Base-by-base conservation (phyloP, 2,888 invertebrate genomes). In the Pardosa pseudoannulata region DNA sequence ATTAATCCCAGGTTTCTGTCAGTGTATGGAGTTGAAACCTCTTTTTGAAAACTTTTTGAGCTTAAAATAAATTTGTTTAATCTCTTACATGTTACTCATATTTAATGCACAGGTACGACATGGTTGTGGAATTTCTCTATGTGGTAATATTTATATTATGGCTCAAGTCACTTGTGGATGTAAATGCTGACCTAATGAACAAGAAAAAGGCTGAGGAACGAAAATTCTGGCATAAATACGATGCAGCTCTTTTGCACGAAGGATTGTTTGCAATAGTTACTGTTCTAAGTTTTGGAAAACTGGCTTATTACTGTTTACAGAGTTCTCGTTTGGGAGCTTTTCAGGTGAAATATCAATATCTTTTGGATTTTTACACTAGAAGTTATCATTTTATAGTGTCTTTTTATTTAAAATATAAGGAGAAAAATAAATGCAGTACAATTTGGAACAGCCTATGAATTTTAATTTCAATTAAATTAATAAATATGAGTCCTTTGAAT, bases 91-190 rank as follows among this genome's bases (percentile, higher is more conserved):
- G n/a, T n/a, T n/a, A n/a, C n/a, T n/a, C n/a, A n/a, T n/a, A n/a
- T n/a, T n/a, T n/a, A n/a, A n/a, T n/a, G n/a, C 73, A 56, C 68
- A 89, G 89, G 85, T 89, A 93, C 88, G 94, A 94, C 88, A 91
- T 94, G n/a, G 90, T 93, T 56, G 94, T 93, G 92, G 92, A 94
- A 74, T 88, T 91, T 95, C 95, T 95, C 91, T 97, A 93, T 1
- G 96, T 96, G 90, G 94, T 94, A 91, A 96, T 96, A 92, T 96
- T 96, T 32, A 88, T 93, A 19, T 93, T 94, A 89, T 95, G 95
- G 95, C 1, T 68, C 0, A 31, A 70, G 16, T 74, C 85, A 0
- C 6, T 31, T 1, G 1, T 32, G 0, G 79, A 86, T 11, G 19
- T 64, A 1, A 13, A 56, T 0, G 0, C 23, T 0, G 79, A 86